These are phyloP conservation scores for Portevinia maculata DNA, from an alignment of 2,888 invertebrate species.

Conservation along the genomic window DNA sequence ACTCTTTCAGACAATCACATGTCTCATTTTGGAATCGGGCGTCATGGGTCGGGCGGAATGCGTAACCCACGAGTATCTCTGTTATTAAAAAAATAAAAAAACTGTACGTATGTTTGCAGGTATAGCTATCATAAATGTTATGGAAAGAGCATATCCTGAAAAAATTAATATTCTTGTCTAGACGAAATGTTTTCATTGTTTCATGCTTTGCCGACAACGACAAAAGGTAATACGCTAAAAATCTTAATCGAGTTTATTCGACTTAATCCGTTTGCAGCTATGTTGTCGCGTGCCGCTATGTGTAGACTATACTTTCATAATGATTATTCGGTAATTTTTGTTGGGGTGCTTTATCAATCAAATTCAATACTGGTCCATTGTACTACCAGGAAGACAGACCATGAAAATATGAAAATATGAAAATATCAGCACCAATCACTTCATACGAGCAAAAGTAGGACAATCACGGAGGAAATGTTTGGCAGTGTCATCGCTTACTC, in stretches of 20 bases:
- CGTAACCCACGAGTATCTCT: neutral
- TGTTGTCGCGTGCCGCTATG: no score
- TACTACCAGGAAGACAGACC: no score
- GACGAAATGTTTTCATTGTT: constrained; percentile 34
- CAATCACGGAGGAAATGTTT: no score
- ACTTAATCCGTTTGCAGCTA: constrained; percentile 7
- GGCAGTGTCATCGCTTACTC: no score
- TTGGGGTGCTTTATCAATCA: no score
- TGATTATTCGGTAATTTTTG: no score
- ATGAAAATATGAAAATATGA: no score
- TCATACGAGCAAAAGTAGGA: no score
- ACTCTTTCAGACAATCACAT: constrained; percentile 19
- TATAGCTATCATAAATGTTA: neutral
- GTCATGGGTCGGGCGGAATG: neutral
- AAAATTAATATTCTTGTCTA: constrained; percentile 28
- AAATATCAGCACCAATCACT: no score
- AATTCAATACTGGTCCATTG: no score
- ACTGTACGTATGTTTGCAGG: neutral
- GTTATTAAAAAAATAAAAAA: neutral
- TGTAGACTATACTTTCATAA: no score
- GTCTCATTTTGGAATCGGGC: no score
- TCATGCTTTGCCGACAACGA: neutral
- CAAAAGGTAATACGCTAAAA: constrained; percentile 12
- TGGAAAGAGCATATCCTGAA: neutral
- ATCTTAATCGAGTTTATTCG: constrained; percentile 30